Conservation (phyloP, 2,113 vertebrate genomes). For the Haemorhous mexicanus region DNA sequence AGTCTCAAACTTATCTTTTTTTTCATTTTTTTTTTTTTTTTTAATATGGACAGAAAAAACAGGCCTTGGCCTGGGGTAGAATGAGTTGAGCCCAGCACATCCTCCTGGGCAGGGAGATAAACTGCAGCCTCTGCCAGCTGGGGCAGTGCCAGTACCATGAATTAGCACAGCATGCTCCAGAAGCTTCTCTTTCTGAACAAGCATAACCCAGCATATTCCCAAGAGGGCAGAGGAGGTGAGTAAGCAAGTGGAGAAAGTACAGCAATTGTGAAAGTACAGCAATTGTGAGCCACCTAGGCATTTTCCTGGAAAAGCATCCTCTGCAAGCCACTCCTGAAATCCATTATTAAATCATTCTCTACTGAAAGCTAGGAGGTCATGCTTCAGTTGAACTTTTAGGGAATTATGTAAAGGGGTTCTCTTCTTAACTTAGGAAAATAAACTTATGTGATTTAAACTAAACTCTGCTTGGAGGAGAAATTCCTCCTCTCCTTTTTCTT, state of each 20-base stretch:
- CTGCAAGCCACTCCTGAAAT: neutral
- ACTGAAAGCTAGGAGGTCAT: neutral
- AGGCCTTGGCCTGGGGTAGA: neutral
- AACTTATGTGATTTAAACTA: neutral
- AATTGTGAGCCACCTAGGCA: neutral
- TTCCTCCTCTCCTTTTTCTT: neutral
- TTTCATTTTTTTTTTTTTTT: neutral
- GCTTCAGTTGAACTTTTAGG: neutral
- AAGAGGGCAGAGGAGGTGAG: constrained; percentile 18
- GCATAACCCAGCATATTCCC: neutral
- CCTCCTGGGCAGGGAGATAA: neutral
- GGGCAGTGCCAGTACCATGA: neutral
- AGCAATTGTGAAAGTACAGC: neutral
- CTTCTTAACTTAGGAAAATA: neutral
- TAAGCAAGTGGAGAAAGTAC: neutral
- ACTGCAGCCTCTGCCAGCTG: neutral
- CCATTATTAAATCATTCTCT: neutral
- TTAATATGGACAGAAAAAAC: neutral
- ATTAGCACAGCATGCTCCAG: constrained; percentile 1
- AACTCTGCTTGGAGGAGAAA: neutral
- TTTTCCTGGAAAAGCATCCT: neutral
- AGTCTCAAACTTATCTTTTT: neutral
- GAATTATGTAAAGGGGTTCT: neutral
- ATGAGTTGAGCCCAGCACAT: neutral
- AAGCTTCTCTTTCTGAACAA: neutral